phyloP scores from a whole-genome alignment of 2,888 invertebrate genomes.

The Biston betularia region DNA sequence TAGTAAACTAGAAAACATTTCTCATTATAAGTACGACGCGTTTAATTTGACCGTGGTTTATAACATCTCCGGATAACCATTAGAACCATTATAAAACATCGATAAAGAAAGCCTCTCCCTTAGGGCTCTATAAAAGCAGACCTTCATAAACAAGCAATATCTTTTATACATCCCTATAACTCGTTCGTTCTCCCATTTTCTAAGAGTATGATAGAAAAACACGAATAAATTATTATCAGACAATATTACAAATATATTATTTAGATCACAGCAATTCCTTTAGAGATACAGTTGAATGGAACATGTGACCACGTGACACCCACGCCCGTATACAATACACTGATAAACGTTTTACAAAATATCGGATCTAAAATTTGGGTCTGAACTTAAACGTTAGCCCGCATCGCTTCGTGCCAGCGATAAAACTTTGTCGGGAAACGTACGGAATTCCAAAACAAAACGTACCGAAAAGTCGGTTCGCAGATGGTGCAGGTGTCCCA shows the following conservation, averaged over 20 bases:
- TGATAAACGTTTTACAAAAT: slow-evolving; percentile 22
- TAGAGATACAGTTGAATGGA: slow-evolving; percentile 26
- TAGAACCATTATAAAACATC: slow-evolving; percentile 70
- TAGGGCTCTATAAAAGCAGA: slow-evolving; percentile 72
- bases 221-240: slow-evolving; percentile 44
- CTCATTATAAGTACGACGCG: slow-evolving; percentile 42
- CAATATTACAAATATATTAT: slow-evolving; percentile 39
- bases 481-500: slow-evolving; percentile 77
- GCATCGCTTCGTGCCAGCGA: slow-evolving; percentile 69
- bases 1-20: slow-evolving; percentile 23
- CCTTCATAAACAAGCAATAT: slow-evolving; percentile 82
- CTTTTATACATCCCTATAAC: slow-evolving; percentile 73
- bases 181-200: slow-evolving; percentile 66
- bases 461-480: slow-evolving; percentile 70
- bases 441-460: slow-evolving; percentile 76
- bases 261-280: slow-evolving; percentile 40
- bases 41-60: slow-evolving; percentile 63
- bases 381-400: slow-evolving; percentile 70
- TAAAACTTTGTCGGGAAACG: slow-evolving; percentile 72
- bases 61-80: slow-evolving; percentile 70
- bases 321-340: slow-evolving; percentile 24
- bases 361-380: slow-evolving; percentile 34
- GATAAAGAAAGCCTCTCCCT: slow-evolving; percentile 73
- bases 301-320: slow-evolving; percentile 12
- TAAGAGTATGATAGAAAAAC: slow-evolving; percentile 57